Base-by-base conservation (phyloP, 1,140 invertebrate species). In the Tetramorium simillimum region DNA sequence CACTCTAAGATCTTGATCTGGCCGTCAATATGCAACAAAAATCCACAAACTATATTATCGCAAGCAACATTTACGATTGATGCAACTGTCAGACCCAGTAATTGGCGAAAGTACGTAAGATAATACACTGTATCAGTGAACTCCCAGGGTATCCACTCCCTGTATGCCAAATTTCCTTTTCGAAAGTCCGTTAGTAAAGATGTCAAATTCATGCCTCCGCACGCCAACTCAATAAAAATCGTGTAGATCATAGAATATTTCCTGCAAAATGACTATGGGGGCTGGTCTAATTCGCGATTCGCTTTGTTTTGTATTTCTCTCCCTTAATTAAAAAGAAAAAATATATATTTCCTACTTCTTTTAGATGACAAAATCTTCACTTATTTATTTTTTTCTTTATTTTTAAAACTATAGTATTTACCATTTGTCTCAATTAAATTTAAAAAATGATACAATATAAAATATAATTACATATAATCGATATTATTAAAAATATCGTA, bases 81-180 rank as follows among this genome's bases (percentile, higher is more conserved):
- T 3, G 72, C 82, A 0, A 37, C 58, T 0, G 80, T 69, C 56
- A 90, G 56, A 12, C 85, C 62, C 3, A 89, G 40, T 0, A 89
- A 49, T 58, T 93, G 93, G 72, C 91, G 88, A 18, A 67, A 18
- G 37, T 92, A 93, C 1, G 75, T 89, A 90, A 80, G 78, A 93
- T 6, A 87, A 58, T 53, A 81, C 16, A 40, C 21, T 12, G 28
- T 2, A 9, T 28, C 0, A 4, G 62, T 58, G 18, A 73, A 75
- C 21, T 91, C 67, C 33, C 87, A 93, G 0, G 92, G 92, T n/a
- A 91, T 9, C 91, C 92, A 93, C 0, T 88, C 91, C 7, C 84
- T 89, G 56, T 90, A 91, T 0, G 90, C 62, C 14, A 92, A 43
- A 7, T 70, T 73, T 18, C 51, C 49, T 3, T 67, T 49, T 0